phyloP scores from a whole-genome alignment of 2,888 invertebrate species.

The Dicroscelio sp. region DNA sequence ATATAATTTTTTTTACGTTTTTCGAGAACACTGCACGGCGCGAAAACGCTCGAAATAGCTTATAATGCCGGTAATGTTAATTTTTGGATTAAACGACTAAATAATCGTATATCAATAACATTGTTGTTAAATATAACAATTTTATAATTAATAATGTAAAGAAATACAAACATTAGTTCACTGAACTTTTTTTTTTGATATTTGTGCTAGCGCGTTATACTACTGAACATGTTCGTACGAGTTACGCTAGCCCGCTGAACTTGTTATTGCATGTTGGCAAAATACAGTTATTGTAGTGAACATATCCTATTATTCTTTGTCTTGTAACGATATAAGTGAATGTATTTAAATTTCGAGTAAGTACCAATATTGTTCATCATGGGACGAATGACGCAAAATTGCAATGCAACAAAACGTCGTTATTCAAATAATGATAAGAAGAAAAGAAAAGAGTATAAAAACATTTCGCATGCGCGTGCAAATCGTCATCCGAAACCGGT shows the following conservation, averaged over 20 bases:
- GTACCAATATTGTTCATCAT: background rate
- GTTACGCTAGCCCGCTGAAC: too few species aligned
- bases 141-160: too few species aligned
- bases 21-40: background rate
- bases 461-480: background rate
- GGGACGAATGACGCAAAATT: background rate
- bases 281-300: too few species aligned
- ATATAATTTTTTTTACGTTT: conserved; percentile 11
- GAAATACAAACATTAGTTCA: too few species aligned
- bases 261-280: too few species aligned
- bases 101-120: background rate
- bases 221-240: too few species aligned
- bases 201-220: too few species aligned
- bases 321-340: too few species aligned
- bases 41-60: background rate
- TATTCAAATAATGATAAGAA: conserved; percentile 9
- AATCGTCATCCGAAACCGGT: background rate
- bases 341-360: background rate
- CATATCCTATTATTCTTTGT: too few species aligned
- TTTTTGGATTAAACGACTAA: background rate
- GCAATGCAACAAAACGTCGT: conserved; percentile 4
- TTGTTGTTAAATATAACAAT: too few species aligned
- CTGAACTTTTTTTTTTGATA: too few species aligned
- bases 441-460: background rate
- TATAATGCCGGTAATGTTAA: background rate